These are phyloP conservation scores for Pollachius pollachius DNA, from an alignment of 2,113 vertebrate genomes.

Conservation along the genomic window DNA sequence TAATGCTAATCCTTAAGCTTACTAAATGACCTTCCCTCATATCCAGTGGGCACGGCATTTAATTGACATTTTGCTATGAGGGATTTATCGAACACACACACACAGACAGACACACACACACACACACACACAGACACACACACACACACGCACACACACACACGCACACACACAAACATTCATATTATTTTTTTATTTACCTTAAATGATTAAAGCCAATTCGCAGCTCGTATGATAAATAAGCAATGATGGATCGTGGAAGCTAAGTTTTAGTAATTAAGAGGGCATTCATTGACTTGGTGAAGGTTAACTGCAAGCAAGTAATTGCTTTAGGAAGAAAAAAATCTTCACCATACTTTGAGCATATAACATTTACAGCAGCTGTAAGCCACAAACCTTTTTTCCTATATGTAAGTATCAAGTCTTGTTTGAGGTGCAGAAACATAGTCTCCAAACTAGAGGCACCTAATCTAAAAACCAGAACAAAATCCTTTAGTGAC, in stretches of 20 bases:
- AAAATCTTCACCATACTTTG: no score
- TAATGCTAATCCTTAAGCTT: no score
- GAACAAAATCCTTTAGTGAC: no score
- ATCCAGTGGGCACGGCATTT: not conserved
- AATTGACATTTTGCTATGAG: not conserved
- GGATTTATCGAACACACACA: not conserved
- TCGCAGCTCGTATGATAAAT: not conserved
- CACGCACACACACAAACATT: not conserved
- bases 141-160: not conserved
- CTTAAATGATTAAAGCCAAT: not conserved
- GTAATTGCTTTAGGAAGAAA: no score
- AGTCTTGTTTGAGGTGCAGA: no score
- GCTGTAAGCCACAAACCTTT: no score
- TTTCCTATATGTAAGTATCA: no score
- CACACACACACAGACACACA: not conserved
- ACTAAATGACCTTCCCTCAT: not conserved
- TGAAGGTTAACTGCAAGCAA: no score
- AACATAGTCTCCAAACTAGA: no score
- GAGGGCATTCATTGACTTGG: not conserved
- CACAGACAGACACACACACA: slow-evolving; percentile 1
- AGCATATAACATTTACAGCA: no score
- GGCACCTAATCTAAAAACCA: no score
- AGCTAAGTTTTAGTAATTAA: no score
- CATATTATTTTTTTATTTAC: not conserved
- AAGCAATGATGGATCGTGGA: slow-evolving; percentile 4